phyloP scores from a whole-genome alignment of 2,113 vertebrate genomes.

The Cyprinodon variegatus region DNA sequence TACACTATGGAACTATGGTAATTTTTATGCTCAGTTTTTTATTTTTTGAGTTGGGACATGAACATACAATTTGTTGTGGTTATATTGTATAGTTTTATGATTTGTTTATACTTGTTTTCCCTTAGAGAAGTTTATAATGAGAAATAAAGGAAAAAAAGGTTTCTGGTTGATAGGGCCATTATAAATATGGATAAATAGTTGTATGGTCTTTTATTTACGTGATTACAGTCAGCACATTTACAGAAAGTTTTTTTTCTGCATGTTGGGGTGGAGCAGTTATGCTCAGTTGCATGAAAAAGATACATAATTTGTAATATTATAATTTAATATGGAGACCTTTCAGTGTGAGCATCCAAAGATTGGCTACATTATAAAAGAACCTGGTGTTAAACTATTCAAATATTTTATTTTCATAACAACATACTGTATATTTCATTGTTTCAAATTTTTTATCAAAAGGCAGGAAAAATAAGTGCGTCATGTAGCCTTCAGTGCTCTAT shows the following conservation, averaged over 20 bases:
- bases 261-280: neutral
- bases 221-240: neutral
- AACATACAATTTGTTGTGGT: neutral
- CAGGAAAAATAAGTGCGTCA: neutral
- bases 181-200: neutral
- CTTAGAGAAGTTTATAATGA: neutral
- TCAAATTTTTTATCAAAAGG: slow-evolving; percentile 6
- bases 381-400: neutral
- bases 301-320: too few relatives aligned
- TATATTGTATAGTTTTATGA: neutral
- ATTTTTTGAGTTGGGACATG: neutral
- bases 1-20: neutral
- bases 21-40: neutral
- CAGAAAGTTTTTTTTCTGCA: too few relatives aligned
- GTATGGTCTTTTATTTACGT: neutral
- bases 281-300: too few relatives aligned
- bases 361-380: neutral
- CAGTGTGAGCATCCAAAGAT: neutral
- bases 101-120: neutral
- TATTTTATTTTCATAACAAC: neutral
- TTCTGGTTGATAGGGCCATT: too few relatives aligned
- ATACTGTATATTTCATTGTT: neutral
- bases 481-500: neutral
- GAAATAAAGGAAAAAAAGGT: neutral
- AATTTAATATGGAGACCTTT: too few relatives aligned